Evolutionary conservation across 2,113 vertebrate genomes (phyloP), one percentile per base, ranked within the genome.

Genomic region (Sprattus sprattus): DNA sequence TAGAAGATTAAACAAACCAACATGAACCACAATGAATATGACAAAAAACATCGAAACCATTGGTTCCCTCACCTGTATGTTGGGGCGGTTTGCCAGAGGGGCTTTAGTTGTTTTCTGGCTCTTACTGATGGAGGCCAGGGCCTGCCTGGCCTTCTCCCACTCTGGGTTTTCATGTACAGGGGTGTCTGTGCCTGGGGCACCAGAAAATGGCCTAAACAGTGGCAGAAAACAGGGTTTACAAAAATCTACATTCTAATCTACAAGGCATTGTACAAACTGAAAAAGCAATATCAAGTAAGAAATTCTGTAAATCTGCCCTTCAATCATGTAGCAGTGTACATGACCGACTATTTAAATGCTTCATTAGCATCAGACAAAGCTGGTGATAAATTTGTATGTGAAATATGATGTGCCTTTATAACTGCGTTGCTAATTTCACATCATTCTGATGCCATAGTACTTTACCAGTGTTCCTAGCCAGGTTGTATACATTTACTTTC

Each of bases 131-230:
- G 95, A 95, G 0, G 95, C 95, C 32, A 95, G 89, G 16, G 95
- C 95, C 89, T 97, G 97, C 60, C 97, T 93, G 50, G 97, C 97
- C 84, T 97, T 98, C 92, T 98, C 97, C 97, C 97, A 98, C 90
- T 98, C 97, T 0, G 97, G 97, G 85, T 97, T 98, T 92, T 98
- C 97, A 0, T 96, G 96, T 88, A 95, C 95, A 45, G 95, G 96
- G 0, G 92, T 82, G 2, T 97, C 96, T 89, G 92, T 91, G 82
- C 91, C 87, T 71, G 93, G 28, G 6, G 82, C 83, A 25, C 83
- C 52, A 15, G 91, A 89, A 46, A 94, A 95, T 0, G 93, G 89
- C 95, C 95, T 96, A 87, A 78, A 78, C 45, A 54, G 16, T 81
- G 1, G 1, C 11, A 44, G 45, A 18, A 82, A 78, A 13, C 7